phyloP scores from a whole-genome alignment of 2,797 vertebrate genomes.

The Hyperoplus immaculatus region DNA sequence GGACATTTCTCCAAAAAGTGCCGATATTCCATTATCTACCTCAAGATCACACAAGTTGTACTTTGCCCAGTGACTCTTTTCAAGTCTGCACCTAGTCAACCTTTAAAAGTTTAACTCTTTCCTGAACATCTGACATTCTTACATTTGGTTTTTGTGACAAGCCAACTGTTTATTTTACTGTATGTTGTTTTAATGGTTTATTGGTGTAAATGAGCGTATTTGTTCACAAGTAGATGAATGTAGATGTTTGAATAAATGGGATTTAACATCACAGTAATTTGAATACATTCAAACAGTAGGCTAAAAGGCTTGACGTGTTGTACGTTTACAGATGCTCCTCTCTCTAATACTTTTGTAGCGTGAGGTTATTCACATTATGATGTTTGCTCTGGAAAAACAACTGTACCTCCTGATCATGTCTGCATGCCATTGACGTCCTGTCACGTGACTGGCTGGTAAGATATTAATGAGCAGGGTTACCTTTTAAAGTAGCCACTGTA shows the following conservation, averaged over 20 bases:
- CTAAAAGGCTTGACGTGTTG: conserved; percentile 7
- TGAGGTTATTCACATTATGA: conserved; percentile 2
- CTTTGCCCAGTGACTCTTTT: not conserved
- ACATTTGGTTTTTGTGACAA: not conserved
- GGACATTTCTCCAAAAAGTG: not conserved
- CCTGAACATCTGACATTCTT: not conserved
- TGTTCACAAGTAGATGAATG: not conserved
- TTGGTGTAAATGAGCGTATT: not conserved
- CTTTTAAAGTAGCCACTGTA: not conserved
- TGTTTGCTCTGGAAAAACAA: conserved; percentile 3
- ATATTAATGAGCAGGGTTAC: not conserved
- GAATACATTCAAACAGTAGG: no score
- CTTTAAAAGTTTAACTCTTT: conserved; percentile 10
- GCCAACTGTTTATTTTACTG: not conserved
- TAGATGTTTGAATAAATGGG: not conserved
- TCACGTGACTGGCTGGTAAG: not conserved
- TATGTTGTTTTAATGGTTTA: not conserved
- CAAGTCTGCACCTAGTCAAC: not conserved
- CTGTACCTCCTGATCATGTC: not conserved
- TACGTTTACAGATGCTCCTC: conserved; percentile 11
- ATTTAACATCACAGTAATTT: not conserved
- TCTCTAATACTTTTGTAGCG: not conserved
- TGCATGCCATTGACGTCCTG: not conserved
- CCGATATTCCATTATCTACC: not conserved
- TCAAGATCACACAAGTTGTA: not conserved